A percentile compares a stretch with the other conserved stretches of the same genome.
These are phyloP conservation scores for Sorex fumeus DNA, from an alignment of 2,113 vertebrate genomes.

Conservation along the genomic window DNA sequence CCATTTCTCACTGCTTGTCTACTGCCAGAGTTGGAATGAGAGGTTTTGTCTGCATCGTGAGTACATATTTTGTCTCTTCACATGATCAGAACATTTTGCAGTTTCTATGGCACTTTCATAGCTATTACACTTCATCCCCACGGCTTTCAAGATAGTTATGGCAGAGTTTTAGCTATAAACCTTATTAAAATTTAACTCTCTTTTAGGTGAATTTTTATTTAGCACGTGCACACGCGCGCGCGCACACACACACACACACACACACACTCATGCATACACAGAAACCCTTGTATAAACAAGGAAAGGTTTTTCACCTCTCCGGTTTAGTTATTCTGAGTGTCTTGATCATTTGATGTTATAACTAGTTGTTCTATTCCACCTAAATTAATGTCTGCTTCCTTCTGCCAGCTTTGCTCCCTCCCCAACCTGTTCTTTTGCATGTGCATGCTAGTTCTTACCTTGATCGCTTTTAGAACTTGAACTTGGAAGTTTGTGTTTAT, in stretches of 20 bases:
- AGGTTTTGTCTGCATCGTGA: constrained; percentile 43
- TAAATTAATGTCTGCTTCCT: constrained; percentile 19
- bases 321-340: constrained; percentile 45
- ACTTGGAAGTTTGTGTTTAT: not conserved
- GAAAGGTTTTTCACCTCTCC: not conserved
- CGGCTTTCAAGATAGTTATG: not conserved
- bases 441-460: not conserved
- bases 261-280: not conserved
- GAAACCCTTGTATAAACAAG: not conserved
- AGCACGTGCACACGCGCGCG: not conserved
- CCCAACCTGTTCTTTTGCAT: not conserved
- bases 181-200: constrained; percentile 37
- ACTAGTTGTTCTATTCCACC: not conserved
- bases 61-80: constrained; percentile 36
- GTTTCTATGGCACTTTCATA: constrained; percentile 62
- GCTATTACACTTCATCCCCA: not conserved
- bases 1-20: not conserved
- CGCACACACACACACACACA: not conserved
- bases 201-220: not conserved
- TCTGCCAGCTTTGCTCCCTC: not conserved
- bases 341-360: constrained; percentile 39
- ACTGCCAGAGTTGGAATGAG: constrained; percentile 27
- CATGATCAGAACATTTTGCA: constrained; percentile 48
- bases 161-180: constrained; percentile 32
- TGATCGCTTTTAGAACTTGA: not conserved